These are phyloP conservation scores for Atethmia centrago DNA, from an alignment of 2,888 invertebrate species.

Conservation along the genomic window DNA sequence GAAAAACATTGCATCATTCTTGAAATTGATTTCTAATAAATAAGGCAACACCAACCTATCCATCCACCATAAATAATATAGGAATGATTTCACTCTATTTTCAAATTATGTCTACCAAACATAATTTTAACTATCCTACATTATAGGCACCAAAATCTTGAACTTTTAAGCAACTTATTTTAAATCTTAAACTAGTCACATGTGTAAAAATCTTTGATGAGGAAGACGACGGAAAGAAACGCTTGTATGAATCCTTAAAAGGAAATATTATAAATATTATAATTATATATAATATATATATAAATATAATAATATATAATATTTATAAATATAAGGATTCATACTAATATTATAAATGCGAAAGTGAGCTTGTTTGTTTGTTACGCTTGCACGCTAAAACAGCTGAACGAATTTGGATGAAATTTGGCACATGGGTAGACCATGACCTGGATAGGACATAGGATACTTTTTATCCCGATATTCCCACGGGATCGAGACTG, in stretches of 20 bases:
- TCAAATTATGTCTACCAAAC: constrained; percentile 32
- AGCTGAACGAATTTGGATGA: too few relatives aligned
- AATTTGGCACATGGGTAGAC: too few relatives aligned
- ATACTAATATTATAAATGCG: too few relatives aligned
- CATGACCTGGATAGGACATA: too few relatives aligned
- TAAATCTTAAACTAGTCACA: constrained; percentile 22
- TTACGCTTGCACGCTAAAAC: too few relatives aligned
- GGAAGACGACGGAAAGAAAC: constrained; percentile 30
- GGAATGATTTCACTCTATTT: constrained; percentile 49
- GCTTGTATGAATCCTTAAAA: constrained; percentile 13
- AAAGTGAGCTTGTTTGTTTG: too few relatives aligned
- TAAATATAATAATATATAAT: too few relatives aligned
- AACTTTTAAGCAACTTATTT: constrained; percentile 30
- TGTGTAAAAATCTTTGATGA: constrained; percentile 8
- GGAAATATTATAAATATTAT: too few relatives aligned
- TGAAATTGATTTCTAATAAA: constrained; percentile 7
- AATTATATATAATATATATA: too few relatives aligned
- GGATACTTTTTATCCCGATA: too few relatives aligned
- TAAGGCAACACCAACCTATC: constrained; percentile 22
- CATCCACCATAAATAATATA: constrained; percentile 23
- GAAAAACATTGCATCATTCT: background rate
- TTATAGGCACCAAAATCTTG: constrained; percentile 32
- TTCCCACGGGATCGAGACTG: too few relatives aligned
- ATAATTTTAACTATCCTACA: constrained; percentile 32
- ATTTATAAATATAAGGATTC: too few relatives aligned